Conservation (phyloP, 2,113 vertebrate genomes). For the Phrynosoma platyrhinos region DNA sequence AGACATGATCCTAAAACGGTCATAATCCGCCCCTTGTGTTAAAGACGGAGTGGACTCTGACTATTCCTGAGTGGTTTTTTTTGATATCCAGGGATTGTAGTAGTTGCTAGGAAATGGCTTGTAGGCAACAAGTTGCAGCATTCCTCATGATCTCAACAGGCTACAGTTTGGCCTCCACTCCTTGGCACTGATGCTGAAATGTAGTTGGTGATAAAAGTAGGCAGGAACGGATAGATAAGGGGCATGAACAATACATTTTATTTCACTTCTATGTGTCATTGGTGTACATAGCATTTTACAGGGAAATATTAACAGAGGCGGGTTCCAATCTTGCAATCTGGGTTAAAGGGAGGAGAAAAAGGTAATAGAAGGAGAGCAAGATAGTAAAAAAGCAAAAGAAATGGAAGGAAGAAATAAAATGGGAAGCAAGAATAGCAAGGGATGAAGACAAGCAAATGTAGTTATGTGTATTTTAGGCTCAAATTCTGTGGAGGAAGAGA, state of each 20-base stretch:
- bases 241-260: not conserved
- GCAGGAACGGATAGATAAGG: not conserved
- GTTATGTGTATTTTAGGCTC: not conserved
- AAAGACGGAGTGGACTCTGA: not conserved
- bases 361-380: not conserved
- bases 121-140: not conserved
- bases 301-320: not conserved
- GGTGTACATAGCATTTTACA: not conserved
- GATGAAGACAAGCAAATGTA: not conserved
- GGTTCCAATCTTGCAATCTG: not conserved
- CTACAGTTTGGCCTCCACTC: not conserved
- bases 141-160: not conserved
- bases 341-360: not conserved
- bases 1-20: not conserved
- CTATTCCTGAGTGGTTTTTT: not conserved
- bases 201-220: not conserved
- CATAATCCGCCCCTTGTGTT: not conserved
- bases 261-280: not conserved
- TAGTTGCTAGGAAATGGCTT: not conserved
- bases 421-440: not conserved
- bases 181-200: not conserved
- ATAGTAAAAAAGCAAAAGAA: not conserved
- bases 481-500: not conserved
- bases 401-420: not conserved
- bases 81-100: not conserved